phyloP scores from a whole-genome alignment of 2,797 vertebrate genomes.

The Petrocephalus sullivani region DNA sequence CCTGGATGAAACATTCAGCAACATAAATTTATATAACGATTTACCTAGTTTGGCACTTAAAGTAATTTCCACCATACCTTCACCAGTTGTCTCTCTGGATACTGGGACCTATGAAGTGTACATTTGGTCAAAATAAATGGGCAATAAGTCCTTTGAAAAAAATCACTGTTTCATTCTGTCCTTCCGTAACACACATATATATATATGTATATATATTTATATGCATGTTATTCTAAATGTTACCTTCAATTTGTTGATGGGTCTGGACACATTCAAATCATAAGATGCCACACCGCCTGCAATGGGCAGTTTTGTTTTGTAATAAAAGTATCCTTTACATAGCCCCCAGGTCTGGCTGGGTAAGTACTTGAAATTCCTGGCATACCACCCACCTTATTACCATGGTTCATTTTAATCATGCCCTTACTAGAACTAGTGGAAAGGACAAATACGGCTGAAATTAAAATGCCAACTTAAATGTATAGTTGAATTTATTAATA shows the following conservation, averaged over 20 bases:
- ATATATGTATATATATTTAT: neutral
- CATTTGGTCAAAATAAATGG: neutral
- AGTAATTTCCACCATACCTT: neutral
- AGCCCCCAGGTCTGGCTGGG: conserved; percentile 65
- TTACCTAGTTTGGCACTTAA: neutral
- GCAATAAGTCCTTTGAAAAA: neutral
- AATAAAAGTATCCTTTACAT: conserved; percentile 56
- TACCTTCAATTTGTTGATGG: neutral
- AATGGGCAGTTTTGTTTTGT: conserved; percentile 46
- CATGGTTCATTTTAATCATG: conserved; percentile 76
- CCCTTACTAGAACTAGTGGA: conserved; percentile 73
- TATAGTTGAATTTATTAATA: conserved; percentile 30
- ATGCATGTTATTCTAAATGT: neutral
- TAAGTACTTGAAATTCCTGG: conserved; percentile 85
- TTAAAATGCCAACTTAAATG: conserved; percentile 54
- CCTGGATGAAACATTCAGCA: conserved; percentile 65
- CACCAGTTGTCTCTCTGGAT: neutral
- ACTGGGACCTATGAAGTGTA: neutral
- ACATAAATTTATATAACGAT: conserved; percentile 31
- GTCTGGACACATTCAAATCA: neutral
- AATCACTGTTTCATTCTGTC: neutral
- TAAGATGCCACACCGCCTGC: conserved; percentile 40
- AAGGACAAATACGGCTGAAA: conserved; percentile 75
- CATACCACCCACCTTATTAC: conserved; percentile 75
- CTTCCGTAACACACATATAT: neutral